A percentile compares a stretch with the other conserved stretches of the same genome.
These are phyloP conservation scores for Neoarius graeffei DNA, from an alignment of 2,113 vertebrate species.

Conservation along the genomic window DNA sequence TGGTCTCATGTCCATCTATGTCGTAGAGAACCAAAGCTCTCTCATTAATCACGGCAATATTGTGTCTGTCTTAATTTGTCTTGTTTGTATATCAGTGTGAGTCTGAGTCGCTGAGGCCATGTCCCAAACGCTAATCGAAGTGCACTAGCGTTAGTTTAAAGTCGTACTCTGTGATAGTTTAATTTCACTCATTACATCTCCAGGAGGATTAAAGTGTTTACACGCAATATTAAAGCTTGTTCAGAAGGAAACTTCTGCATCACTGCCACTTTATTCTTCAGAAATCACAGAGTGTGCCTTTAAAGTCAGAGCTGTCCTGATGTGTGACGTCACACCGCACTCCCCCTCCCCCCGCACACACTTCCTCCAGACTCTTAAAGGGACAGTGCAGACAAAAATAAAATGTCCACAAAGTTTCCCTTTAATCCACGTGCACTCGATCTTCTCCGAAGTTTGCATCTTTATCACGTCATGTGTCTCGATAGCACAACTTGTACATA, in stretches of 20 bases:
- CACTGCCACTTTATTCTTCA: constrained; percentile 24
- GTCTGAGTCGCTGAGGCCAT: neutral
- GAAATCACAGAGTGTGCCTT: constrained; percentile 29
- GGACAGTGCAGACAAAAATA: neutral
- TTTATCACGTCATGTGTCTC: neutral
- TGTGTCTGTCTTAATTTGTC: constrained; percentile 5
- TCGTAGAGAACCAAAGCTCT: constrained; percentile 43
- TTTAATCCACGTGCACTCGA: neutral
- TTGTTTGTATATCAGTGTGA: constrained; percentile 30
- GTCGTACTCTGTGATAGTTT: neutral
- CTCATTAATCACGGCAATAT: constrained; percentile 54
- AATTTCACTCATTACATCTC: neutral
- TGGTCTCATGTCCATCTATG: constrained; percentile 57
- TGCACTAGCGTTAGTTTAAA: neutral
- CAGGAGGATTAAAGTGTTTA: constrained; percentile 9
- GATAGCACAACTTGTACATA: neutral
- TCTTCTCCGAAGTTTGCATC: neutral
- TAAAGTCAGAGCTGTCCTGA: neutral
- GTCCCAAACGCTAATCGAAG: neutral
- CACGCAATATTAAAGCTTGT: neutral
- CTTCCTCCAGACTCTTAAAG: neutral
- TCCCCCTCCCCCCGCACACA: neutral
- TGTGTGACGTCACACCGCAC: neutral
- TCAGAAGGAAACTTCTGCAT: neutral
- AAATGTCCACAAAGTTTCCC: neutral